A percentile compares a stretch with the other conserved stretches of the same genome.
These are phyloP conservation scores for Cataglyphis albicans DNA, from an alignment of 2,888 invertebrate species.

Conservation along the genomic window DNA sequence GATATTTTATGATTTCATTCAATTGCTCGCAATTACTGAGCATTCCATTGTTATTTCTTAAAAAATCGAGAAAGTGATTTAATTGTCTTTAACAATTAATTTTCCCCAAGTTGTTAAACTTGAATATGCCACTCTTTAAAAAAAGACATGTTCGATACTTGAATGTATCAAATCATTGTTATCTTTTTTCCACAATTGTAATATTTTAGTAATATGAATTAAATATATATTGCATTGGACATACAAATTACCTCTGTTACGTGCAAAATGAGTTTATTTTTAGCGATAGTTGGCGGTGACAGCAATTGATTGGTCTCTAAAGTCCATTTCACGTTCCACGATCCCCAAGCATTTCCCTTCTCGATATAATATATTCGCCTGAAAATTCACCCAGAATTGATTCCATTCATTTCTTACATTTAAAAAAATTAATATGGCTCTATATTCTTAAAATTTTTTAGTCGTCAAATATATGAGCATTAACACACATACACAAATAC, in stretches of 20 bases:
- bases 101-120: not conserved
- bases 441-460: not conserved
- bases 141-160: not conserved
- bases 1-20: not conserved
- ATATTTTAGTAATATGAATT: slow-evolving; percentile 7
- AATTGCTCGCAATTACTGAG: not conserved
- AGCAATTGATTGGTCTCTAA: slow-evolving; percentile 91
- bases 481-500: not conserved
- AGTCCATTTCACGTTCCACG: slow-evolving; percentile 93
- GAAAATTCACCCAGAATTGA: not conserved
- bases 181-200: not conserved
- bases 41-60: not conserved
- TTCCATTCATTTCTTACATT: not conserved
- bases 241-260: slow-evolving; percentile 91
- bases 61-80: not conserved
- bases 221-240: slow-evolving; percentile 7
- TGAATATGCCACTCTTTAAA: not conserved
- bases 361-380: slow-evolving; percentile 92
- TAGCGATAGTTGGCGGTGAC: slow-evolving; percentile 88
- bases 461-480: not conserved
- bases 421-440: not conserved
- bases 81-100: not conserved
- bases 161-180: not conserved
- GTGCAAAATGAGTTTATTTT: slow-evolving; percentile 89
- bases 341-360: slow-evolving; percentile 89